phyloP scores from a whole-genome alignment of 2,797 vertebrate genomes.

The Artibeus lituratus region DNA sequence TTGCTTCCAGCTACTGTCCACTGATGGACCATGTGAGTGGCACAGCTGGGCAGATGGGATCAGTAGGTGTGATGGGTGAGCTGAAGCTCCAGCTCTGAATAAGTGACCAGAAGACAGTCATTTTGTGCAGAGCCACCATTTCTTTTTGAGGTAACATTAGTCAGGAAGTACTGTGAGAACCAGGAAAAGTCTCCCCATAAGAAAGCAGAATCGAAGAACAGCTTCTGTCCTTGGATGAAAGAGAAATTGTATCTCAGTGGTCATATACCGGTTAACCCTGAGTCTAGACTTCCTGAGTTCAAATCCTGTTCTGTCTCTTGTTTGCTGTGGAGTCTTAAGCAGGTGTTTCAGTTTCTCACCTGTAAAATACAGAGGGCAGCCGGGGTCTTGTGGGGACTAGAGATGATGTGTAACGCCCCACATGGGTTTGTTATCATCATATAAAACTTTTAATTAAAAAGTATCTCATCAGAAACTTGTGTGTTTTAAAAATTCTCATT shows the following conservation, averaged over 20 bases:
- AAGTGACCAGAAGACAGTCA: not conserved
- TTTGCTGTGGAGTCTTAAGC: not conserved
- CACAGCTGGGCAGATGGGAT: not conserved
- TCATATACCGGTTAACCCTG: not conserved
- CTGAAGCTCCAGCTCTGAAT: not conserved
- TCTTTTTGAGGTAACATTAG: not conserved
- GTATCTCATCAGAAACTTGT: not conserved
- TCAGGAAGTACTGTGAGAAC: not conserved
- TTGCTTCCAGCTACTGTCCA: conserved; percentile 59
- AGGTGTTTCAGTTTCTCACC: not conserved
- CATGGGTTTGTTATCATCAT: not conserved
- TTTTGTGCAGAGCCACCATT: not conserved
- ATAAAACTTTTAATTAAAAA: not conserved
- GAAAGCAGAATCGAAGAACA: not conserved
- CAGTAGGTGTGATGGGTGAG: not conserved
- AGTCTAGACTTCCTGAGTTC: not conserved
- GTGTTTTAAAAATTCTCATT: not conserved
- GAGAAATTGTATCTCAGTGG: not conserved
- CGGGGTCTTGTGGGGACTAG: not conserved
- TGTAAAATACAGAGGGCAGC: not conserved
- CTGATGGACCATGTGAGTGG: conserved; percentile 71
- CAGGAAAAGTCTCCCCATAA: not conserved
- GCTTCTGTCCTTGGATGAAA: not conserved
- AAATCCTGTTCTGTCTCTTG: not conserved
- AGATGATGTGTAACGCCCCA: not conserved